These are phyloP conservation scores for Pinctada fucata DNA, from an alignment of 2,888 invertebrate species.

Conservation along the genomic window DNA sequence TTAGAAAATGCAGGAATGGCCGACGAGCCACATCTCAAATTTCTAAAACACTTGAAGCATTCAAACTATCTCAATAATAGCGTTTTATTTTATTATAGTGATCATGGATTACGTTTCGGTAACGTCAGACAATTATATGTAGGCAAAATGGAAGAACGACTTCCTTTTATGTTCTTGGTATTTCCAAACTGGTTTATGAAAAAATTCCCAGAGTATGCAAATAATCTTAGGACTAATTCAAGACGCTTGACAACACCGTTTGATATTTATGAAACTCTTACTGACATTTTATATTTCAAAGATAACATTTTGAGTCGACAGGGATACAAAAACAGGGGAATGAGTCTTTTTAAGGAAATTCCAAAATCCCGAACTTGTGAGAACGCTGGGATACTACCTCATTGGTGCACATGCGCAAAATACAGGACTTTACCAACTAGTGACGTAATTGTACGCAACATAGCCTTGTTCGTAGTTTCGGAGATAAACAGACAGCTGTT, in stretches of 20 bases:
- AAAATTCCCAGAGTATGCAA: conserved; percentile 81
- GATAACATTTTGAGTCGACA: conserved; percentile 14
- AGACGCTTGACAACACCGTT: conserved; percentile 86
- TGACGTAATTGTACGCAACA: conserved; percentile 13
- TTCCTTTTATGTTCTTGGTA: conserved; percentile 87
- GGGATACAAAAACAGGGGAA: conserved; percentile 19
- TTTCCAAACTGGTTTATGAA: conserved; percentile 85
- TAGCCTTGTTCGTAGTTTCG: conserved; percentile 16
- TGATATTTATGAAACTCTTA: conserved; percentile 88
- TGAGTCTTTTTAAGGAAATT: conserved; percentile 30
- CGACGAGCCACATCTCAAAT: conserved; percentile 82
- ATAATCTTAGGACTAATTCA: conserved; percentile 83
- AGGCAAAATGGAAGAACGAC: conserved; percentile 86
- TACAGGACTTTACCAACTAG: conserved; percentile 7
- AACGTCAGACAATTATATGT: conserved; percentile 88
- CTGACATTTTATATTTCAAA: conserved; percentile 80
- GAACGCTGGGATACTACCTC: conserved; percentile 33
- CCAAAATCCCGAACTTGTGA: conserved; percentile 30
- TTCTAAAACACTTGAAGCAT: conserved; percentile 79
- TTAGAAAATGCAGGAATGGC: conserved; percentile 87
- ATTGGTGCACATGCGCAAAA: conserved; percentile 39
- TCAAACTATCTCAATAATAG: conserved; percentile 59
- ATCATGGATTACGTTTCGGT: conserved; percentile 94
- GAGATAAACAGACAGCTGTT: conserved; percentile 23
- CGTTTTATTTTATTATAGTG: conserved; percentile 82